These are phyloP conservation scores for Papilio aristodemus DNA, from an alignment of 1,140 invertebrate species.

Conservation along the genomic window DNA sequence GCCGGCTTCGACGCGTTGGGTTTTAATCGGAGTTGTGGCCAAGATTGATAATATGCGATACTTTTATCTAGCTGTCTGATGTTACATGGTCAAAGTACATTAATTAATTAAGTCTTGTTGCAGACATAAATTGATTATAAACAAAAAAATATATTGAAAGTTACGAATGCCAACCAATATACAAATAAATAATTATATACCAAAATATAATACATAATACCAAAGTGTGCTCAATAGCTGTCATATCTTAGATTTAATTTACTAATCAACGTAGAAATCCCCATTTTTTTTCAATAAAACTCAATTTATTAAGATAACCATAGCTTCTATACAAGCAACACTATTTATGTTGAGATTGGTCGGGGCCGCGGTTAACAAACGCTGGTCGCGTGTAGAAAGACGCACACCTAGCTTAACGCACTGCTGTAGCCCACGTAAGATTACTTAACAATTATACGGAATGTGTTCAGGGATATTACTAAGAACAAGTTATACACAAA, in stretches of 20 bases:
- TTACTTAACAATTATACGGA: slow-evolving; percentile 36
- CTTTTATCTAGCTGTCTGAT: background rate
- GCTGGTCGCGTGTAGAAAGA: slow-evolving; percentile 43
- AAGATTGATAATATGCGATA: slow-evolving; percentile 5
- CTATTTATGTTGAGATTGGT: slow-evolving; percentile 59
- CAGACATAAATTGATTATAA: too few relatives aligned
- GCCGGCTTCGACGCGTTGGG: slow-evolving; percentile 4
- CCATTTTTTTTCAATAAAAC: background rate
- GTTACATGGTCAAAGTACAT: too few relatives aligned
- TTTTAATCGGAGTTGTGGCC: slow-evolving; percentile 35
- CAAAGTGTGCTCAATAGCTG: too few relatives aligned
- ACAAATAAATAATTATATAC: too few relatives aligned
- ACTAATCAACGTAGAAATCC: background rate
- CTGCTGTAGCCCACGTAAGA: slow-evolving; percentile 34
- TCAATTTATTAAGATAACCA: background rate
- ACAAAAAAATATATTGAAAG: too few relatives aligned
- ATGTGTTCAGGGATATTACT: too few relatives aligned
- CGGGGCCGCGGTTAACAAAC: slow-evolving; percentile 57
- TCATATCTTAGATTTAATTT: background rate
- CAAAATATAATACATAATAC: too few relatives aligned
- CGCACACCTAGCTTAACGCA: slow-evolving; percentile 7
- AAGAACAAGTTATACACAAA: too few relatives aligned
- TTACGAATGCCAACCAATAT: too few relatives aligned
- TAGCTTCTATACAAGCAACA: slow-evolving; percentile 39
- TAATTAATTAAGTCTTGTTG: background rate